Evolutionary conservation across 2,113 vertebrate genomes (phyloP).

Genomic region (Oxyura jamaicensis): DNA sequence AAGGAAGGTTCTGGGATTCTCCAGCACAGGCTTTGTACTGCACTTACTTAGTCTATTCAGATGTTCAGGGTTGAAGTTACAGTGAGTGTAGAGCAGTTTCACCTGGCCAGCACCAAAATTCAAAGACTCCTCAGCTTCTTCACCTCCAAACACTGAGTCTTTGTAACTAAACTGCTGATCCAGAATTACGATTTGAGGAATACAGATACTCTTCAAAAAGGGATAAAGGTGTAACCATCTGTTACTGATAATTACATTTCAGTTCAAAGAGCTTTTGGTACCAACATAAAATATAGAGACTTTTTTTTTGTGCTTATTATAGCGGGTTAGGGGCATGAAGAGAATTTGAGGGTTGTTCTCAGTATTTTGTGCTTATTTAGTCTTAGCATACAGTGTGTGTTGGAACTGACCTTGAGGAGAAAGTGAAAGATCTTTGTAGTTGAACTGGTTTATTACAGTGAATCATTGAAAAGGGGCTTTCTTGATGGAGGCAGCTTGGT

Average conservation of each 20-base stretch:
- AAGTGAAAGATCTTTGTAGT: not conserved
- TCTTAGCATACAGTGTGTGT: not conserved
- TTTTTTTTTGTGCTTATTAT: not conserved
- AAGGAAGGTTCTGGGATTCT: constrained; percentile 35
- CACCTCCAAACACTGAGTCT: fast-evolving
- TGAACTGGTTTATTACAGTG: not conserved
- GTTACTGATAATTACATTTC: not conserved
- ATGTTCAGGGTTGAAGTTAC: not conserved
- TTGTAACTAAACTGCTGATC: not conserved
- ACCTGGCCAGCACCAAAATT: not conserved
- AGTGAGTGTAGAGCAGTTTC: not conserved
- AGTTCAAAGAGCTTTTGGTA: not conserved
- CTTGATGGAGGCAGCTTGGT: not conserved
- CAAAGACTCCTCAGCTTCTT: not conserved
- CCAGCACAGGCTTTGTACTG: not conserved
- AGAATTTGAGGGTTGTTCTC: not conserved
- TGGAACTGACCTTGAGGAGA: not conserved
- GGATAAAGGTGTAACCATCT: not conserved
- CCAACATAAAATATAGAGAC: not conserved
- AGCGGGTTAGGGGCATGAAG: not conserved
- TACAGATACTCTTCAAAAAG: not conserved
- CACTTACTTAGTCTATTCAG: not conserved
- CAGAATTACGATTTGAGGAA: not conserved
- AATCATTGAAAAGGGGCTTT: not conserved
- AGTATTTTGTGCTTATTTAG: not conserved